A percentile compares a stretch with the other conserved stretches of the same genome.
phyloP scores from a whole-genome alignment of 2,888 invertebrate species.

The Oscheius sp. region DNA sequence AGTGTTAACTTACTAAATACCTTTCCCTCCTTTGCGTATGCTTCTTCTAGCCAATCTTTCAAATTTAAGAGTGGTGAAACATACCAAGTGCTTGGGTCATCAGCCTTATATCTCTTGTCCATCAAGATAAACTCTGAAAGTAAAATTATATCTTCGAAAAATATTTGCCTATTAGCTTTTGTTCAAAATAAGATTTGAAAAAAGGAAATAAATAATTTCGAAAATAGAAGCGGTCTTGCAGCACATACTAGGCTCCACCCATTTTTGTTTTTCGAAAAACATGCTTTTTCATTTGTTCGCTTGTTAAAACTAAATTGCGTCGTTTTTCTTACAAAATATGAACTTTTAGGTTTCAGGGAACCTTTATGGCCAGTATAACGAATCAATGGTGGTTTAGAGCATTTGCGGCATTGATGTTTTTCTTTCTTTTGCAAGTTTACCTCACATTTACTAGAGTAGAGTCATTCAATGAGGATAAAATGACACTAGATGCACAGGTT shows the following conservation, averaged over 20 bases:
- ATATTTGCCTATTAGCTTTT: too few species aligned
- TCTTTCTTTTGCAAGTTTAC: conserved; percentile 47
- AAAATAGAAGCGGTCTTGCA: neutral
- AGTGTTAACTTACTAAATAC: neutral
- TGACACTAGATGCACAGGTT: conserved; percentile 55
- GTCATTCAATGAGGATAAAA: conserved; percentile 55
- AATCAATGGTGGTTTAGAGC: conserved; percentile 53
- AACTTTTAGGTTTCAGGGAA: neutral
- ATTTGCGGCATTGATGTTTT: conserved; percentile 43
- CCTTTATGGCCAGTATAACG: neutral
- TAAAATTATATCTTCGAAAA: too few species aligned
- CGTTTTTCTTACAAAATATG: neutral
- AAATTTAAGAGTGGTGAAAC: conserved; percentile 42
- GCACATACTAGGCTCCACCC: neutral
- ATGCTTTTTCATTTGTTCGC: neutral
- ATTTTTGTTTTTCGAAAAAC: neutral
- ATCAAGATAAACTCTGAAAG: conserved; percentile 20
- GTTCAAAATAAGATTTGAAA: neutral
- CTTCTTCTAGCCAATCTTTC: conserved; percentile 32
- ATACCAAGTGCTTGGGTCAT: conserved; percentile 49
- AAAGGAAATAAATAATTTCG: neutral
- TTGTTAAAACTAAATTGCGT: neutral
- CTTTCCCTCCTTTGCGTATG: neutral
- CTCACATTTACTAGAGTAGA: conserved; percentile 47
- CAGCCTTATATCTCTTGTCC: conserved; percentile 47